These are phyloP conservation scores for Ianthella basta DNA, from an alignment of 37 sponge, comb jelly and placozoan genomes.

Conservation along the genomic window DNA sequence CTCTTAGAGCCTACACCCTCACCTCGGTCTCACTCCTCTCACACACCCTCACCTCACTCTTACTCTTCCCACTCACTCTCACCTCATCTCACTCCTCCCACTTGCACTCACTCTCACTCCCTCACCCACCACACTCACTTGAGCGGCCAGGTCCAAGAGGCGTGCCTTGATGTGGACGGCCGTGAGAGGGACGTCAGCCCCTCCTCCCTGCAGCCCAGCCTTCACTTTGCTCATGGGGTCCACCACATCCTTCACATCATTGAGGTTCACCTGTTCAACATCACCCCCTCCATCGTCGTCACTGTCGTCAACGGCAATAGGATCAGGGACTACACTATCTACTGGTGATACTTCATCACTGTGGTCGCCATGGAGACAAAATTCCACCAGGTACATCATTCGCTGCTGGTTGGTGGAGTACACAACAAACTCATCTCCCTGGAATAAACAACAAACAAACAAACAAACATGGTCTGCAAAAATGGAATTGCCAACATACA, in stretches of 20 bases:
- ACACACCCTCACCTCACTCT: too few relatives aligned
- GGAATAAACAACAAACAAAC: background rate
- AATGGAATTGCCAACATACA: too few relatives aligned
- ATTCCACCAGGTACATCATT: slow-evolving; percentile 89
- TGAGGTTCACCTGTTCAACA: slow-evolving; percentile 52
- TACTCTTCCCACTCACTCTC: too few relatives aligned
- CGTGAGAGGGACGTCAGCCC: slow-evolving; percentile 82
- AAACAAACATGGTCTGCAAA: background rate
- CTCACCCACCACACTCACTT: slow-evolving; percentile 55
- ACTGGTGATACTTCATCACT: background rate
- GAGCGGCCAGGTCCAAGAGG: slow-evolving; percentile 86
- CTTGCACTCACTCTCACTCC: too few relatives aligned
- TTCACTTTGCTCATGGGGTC: slow-evolving; percentile 88
- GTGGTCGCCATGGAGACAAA: slow-evolving; percentile 58
- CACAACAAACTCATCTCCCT: slow-evolving; percentile 88
- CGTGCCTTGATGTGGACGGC: slow-evolving; percentile 84
- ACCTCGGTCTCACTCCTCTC: too few relatives aligned
- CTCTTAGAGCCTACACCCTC: too few relatives aligned
- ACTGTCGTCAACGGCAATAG: background rate
- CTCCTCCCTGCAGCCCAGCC: slow-evolving; percentile 84
- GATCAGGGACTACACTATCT: background rate
- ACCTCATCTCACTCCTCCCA: background rate
- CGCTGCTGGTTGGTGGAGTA: slow-evolving; percentile 78
- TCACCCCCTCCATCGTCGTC: slow-evolving; percentile 21
- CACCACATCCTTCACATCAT: slow-evolving; percentile 76